Evolutionary conservation across 2,797 vertebrate genomes (phyloP).

Genomic region (Sphenodon punctatus): DNA sequence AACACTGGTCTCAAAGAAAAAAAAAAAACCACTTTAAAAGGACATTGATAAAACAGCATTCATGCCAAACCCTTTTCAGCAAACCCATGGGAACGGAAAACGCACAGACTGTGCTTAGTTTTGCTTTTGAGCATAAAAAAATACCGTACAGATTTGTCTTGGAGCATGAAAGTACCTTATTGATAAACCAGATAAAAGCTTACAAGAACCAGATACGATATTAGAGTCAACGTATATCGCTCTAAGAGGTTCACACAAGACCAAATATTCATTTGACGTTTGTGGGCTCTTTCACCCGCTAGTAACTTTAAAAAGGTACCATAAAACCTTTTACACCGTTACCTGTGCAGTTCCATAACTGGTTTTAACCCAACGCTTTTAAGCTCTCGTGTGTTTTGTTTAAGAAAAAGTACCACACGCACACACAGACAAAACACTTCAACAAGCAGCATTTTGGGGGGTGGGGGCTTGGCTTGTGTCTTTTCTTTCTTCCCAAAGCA

Average conservation of each 20-base stretch:
- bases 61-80: conserved; percentile 32
- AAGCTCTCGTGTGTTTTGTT: background rate
- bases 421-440: conserved; percentile 24
- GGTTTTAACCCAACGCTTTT: background rate
- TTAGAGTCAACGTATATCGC: background rate
- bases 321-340: background rate
- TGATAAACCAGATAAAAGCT: background rate
- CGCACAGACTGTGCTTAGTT: conserved; percentile 3
- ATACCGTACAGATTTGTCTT: background rate
- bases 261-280: conserved; percentile 4
- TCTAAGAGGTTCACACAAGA: conserved; percentile 13
- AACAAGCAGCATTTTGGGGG: background rate
- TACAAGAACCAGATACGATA: background rate
- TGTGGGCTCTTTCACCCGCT: background rate
- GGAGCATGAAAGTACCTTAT: background rate
- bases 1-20: conserved; percentile 31
- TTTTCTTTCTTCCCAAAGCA: background rate
- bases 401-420: background rate
- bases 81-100: conserved; percentile 49
- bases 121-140: too few species aligned
- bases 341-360: conserved; percentile 11
- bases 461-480: too few species aligned
- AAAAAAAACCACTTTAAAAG: background rate
- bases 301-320: conserved; percentile 1
- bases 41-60: background rate